Percentiles rank a stretch among this genome's conserved stretches.
Evolutionary conservation across 64 coral and sea anemone species (phyloP).

Genomic region (Stylophora pistillata): DNA sequence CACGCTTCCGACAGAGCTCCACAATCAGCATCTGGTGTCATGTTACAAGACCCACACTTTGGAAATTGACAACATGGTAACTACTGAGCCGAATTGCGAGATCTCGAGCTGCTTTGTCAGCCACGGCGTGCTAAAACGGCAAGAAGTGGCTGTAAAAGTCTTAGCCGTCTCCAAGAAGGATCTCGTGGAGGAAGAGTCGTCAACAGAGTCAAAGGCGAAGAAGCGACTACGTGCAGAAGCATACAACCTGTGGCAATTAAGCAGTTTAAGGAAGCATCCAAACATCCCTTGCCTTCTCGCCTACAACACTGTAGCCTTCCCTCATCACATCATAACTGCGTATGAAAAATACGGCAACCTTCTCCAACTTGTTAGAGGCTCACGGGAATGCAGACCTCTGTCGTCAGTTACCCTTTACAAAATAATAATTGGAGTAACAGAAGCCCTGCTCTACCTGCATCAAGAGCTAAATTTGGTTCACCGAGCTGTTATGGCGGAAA

Average conservation of each 20-base stretch:
- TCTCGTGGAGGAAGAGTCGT: neutral
- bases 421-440: neutral
- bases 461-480: slow-evolving; percentile 12
- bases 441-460: neutral
- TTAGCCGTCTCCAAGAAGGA: neutral
- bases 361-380: slow-evolving; percentile 17
- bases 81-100: neutral
- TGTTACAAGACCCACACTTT: neutral
- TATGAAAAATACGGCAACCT: slow-evolving; percentile 23
- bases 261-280: slow-evolving; percentile 2
- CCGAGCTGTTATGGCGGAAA: slow-evolving; percentile 59
- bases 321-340: slow-evolving; percentile 31
- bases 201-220: neutral
- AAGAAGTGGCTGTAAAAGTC: neutral
- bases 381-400: neutral
- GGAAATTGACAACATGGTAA: neutral
- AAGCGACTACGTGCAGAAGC: slow-evolving; percentile 17
- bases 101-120: neutral
- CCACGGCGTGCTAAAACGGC: neutral
- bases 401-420: neutral
- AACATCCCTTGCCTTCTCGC: slow-evolving; percentile 40
- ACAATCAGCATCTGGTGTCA: neutral
- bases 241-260: slow-evolving; percentile 16
- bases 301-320: slow-evolving; percentile 6
- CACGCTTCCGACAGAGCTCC: neutral